A percentile compares a stretch with the other conserved stretches of the same genome.
phyloP scores from a whole-genome alignment of 1,140 invertebrate species.

The Aphis craccivora region DNA sequence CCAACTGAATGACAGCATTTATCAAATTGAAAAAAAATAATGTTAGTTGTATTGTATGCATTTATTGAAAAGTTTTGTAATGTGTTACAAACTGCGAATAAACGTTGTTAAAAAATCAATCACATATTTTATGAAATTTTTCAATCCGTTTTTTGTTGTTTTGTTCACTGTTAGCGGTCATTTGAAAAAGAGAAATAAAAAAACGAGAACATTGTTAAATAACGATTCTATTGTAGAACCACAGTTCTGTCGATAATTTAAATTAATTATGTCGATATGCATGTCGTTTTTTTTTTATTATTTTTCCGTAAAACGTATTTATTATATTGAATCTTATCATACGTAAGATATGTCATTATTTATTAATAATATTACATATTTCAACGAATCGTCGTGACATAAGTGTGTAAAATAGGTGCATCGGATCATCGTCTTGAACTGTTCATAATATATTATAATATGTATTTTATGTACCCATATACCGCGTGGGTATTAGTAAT shows the following conservation, averaged over 20 bases:
- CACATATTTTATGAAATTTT: neutral
- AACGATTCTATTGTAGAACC: neutral
- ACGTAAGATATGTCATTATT: neutral
- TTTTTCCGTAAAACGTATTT: neutral
- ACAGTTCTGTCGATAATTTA: neutral
- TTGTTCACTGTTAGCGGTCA: neutral
- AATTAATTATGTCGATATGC: neutral
- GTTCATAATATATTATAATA: neutral
- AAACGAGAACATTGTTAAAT: neutral
- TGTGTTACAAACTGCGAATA: constrained; percentile 11
- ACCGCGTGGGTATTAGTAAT: neutral
- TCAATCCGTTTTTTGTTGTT: neutral
- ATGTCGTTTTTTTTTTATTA: neutral
- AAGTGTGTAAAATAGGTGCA: no score
- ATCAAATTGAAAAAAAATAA: constrained; percentile 17
- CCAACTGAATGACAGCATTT: constrained; percentile 1
- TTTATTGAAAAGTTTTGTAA: constrained; percentile 35
- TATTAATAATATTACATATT: neutral
- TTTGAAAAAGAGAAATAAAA: neutral
- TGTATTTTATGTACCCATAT: neutral
- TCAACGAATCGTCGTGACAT: neutral
- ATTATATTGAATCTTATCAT: no score
- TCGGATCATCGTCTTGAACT: neutral
- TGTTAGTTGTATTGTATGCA: neutral
- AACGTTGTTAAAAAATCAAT: constrained; percentile 36